Evolutionary conservation across 2,888 invertebrate species (phyloP).

Genomic region (Apoda limacodes): DNA sequence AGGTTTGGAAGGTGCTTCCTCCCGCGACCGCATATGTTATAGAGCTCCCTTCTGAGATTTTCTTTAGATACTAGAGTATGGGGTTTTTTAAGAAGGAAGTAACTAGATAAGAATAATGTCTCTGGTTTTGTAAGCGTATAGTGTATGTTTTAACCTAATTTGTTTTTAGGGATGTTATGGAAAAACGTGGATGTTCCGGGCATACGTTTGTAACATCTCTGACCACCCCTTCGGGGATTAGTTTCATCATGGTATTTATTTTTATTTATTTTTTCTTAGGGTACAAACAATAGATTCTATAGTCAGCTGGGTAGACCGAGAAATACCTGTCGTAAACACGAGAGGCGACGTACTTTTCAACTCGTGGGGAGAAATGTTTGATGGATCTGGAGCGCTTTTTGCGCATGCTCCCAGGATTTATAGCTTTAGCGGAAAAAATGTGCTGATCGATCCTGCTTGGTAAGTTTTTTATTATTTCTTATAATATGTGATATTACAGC

Average conservation of each 20-base stretch:
- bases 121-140: no score
- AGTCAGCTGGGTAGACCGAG: slow-evolving; percentile 87
- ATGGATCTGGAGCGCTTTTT: slow-evolving; percentile 87
- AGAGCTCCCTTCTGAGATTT: no score
- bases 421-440: slow-evolving; percentile 94
- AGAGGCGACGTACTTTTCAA: slow-evolving; percentile 94
- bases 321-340: slow-evolving; percentile 90
- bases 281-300: slow-evolving; percentile 95
- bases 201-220: not conserved
- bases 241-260: not conserved
- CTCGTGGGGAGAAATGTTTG: slow-evolving; percentile 95
- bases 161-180: no score
- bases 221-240: no score
- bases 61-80: no score
- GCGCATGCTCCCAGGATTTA: slow-evolving; percentile 89
- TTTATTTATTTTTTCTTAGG: slow-evolving; percentile 34
- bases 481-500: not conserved
- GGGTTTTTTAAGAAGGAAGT: not conserved
- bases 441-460: slow-evolving; percentile 90
- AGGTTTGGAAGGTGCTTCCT: no score
- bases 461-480: slow-evolving; percentile 51
- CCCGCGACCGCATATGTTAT: no score
- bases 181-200: no score
- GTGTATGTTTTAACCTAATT: no score
- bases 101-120: slow-evolving; percentile 1